These are phyloP conservation scores for Pterois miles DNA, from an alignment of 2,797 vertebrate species.

Conservation along the genomic window DNA sequence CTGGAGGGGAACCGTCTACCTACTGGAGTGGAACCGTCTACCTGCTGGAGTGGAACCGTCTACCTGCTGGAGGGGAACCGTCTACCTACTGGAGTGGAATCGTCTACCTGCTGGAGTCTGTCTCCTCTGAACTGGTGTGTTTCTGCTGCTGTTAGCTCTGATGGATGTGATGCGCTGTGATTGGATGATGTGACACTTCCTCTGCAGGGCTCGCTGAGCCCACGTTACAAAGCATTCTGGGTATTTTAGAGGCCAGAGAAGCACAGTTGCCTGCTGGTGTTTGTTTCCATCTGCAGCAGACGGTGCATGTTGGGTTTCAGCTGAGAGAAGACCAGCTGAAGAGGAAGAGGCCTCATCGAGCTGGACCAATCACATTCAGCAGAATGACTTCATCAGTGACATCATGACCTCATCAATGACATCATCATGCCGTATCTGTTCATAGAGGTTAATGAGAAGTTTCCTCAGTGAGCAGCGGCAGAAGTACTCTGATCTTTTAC, in stretches of 20 bases:
- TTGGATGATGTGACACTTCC: not conserved
- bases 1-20: too few species aligned
- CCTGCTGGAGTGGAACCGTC: too few species aligned
- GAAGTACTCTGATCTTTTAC: too few species aligned
- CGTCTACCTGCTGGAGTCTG: conserved; percentile 9
- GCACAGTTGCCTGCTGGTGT: not conserved
- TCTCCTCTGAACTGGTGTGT: conserved; percentile 5
- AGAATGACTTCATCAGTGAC: too few species aligned
- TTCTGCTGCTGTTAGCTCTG: conserved; percentile 2
- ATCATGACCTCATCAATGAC: too few species aligned
- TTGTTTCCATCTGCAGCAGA: conserved; percentile 13
- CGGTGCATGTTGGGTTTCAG: not conserved
- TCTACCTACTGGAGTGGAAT: too few species aligned
- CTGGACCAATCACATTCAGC: too few species aligned
- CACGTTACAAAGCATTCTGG: conserved; percentile 10
- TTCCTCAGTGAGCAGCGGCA: too few species aligned
- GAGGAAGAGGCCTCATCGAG: not conserved
- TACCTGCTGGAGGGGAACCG: too few species aligned
- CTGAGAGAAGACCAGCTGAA: not conserved
- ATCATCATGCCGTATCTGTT: too few species aligned
- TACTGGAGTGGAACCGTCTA: too few species aligned
- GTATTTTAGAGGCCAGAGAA: not conserved
- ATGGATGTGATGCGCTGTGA: conserved; percentile 13
- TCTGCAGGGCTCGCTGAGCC: not conserved
- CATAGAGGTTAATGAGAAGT: too few species aligned